Evolutionary conservation across 2,888 invertebrate genomes (phyloP).

Genomic region (Galeopsomyia nigrocyanea): DNA sequence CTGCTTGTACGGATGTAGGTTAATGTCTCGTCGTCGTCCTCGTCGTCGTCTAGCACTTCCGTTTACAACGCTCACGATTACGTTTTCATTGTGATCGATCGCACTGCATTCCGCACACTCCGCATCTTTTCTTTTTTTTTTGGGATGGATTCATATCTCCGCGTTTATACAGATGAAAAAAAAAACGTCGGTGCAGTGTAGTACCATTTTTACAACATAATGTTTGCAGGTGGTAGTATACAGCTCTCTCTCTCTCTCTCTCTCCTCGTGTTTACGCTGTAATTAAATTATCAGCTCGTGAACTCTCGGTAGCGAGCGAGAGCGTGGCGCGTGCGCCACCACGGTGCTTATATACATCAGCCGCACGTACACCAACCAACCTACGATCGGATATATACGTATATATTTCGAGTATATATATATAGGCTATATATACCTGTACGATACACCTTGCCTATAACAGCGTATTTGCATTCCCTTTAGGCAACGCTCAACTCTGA

Average conservation of each 20-base stretch:
- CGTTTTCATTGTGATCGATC: slow-evolving; percentile 5
- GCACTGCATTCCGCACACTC: background rate
- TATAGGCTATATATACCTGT: background rate
- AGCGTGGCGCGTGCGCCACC: slow-evolving; percentile 15
- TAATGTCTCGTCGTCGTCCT: slow-evolving; percentile 25
- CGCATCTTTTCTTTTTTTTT: too few species aligned
- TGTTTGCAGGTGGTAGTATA: too few species aligned
- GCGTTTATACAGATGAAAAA: too few species aligned
- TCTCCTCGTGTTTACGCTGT: slow-evolving; percentile 28
- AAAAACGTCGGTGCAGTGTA: too few species aligned
- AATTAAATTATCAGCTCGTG: slow-evolving; percentile 40
- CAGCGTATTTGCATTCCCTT: slow-evolving; percentile 14
- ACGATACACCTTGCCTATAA: background rate
- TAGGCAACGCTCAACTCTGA: too few species aligned
- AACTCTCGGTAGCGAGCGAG: background rate
- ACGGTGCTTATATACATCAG: slow-evolving; percentile 34
- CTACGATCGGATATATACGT: background rate
- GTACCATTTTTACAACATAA: too few species aligned
- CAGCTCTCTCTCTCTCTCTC: too few species aligned
- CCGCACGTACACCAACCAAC: background rate
- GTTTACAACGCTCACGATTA: slow-evolving; percentile 1
- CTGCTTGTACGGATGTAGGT: slow-evolving; percentile 32
- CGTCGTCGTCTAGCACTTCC: background rate
- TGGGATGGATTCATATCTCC: too few species aligned
- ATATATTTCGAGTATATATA: background rate